phyloP scores from a whole-genome alignment of 2,797 vertebrate species.

The Chelon labrosus region DNA sequence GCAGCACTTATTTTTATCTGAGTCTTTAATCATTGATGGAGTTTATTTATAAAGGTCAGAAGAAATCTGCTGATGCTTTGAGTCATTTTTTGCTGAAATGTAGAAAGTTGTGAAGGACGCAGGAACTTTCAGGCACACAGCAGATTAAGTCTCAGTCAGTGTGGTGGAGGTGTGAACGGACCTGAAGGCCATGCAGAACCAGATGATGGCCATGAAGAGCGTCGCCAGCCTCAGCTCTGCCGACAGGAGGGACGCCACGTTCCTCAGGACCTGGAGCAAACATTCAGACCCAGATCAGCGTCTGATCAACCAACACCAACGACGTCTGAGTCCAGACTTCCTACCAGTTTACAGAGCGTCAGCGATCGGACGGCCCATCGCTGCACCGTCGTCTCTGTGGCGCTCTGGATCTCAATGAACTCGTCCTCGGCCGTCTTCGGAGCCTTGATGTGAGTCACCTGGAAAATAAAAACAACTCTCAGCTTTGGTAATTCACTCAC shows the following conservation, averaged over 20 bases:
- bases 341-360: conserved; percentile 91
- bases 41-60: no score
- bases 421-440: conserved; percentile 94
- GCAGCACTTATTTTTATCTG: no score
- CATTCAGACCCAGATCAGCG: background rate
- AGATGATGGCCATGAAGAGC: conserved; percentile 93
- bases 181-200: conserved; percentile 99
- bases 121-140: no score
- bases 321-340: no score
- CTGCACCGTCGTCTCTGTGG: conserved; percentile 93
- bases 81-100: no score
- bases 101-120: no score
- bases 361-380: conserved; percentile 91
- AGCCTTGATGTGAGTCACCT: conserved; percentile 97
- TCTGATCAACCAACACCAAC: background rate
- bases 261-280: conserved; percentile 89
- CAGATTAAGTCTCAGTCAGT: no score
- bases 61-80: no score
- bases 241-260: conserved; percentile 88
- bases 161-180: conserved; percentile 57
- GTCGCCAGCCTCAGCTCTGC: conserved; percentile 91
- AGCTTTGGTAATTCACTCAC: no score
- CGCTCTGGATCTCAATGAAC: conserved; percentile 96
- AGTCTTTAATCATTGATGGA: no score
- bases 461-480: background rate